phyloP scores from a whole-genome alignment of 2,797 vertebrate species.

The Amphiprion clarkii region DNA sequence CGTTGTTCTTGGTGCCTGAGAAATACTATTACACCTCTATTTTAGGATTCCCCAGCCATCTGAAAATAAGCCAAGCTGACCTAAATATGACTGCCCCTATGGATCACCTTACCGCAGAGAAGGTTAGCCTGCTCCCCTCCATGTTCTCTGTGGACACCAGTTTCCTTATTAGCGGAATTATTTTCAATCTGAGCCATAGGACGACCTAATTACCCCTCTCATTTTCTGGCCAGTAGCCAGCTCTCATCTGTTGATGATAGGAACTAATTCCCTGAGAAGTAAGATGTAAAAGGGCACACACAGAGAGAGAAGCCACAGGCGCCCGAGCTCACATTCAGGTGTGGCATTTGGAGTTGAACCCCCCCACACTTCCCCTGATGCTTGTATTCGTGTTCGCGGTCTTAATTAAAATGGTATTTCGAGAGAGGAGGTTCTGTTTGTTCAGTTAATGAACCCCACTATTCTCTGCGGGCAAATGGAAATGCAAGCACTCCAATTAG shows the following conservation, averaged over 20 bases:
- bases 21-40: neutral
- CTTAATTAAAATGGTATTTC: conserved; percentile 89
- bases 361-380: conserved; percentile 33
- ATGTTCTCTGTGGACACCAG: conserved; percentile 70
- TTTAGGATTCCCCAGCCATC: conserved; percentile 35
- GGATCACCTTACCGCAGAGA: conserved; percentile 72
- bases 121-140: conserved; percentile 73
- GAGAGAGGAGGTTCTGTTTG: conserved; percentile 83
- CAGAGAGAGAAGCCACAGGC: conserved; percentile 58
- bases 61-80: conserved; percentile 65
- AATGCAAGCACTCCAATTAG: conserved; percentile 84
- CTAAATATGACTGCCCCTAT: conserved; percentile 68
- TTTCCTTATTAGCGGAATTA: conserved; percentile 83
- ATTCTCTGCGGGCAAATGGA: conserved; percentile 83
- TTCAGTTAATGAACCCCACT: conserved; percentile 84
- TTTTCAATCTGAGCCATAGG: conserved; percentile 80
- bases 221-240: conserved; percentile 74
- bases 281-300: conserved; percentile 81
- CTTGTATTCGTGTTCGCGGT: conserved; percentile 70
- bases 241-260: conserved; percentile 79
- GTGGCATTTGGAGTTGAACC: conserved; percentile 80
- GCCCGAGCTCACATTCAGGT: conserved; percentile 79
- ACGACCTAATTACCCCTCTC: conserved; percentile 84
- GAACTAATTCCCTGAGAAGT: conserved; percentile 78
- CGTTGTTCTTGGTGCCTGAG: neutral